Base-by-base conservation (phyloP, 2,113 vertebrate genomes). In the Macrotus californicus region DNA sequence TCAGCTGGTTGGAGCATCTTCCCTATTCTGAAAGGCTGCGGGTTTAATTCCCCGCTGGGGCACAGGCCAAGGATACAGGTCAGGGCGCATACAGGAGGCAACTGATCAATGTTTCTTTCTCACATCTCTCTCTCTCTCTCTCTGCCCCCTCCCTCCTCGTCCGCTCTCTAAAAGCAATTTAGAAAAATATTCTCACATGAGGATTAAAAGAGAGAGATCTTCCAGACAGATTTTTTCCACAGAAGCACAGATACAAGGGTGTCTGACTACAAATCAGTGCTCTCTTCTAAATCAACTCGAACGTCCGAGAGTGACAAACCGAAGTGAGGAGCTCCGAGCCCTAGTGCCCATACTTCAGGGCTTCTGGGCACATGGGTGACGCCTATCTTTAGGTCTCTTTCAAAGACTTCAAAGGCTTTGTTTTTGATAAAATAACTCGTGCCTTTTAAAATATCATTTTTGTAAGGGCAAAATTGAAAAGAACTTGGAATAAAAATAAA, bases 401-500 rank as follows among this genome's bases (percentile, higher is more conserved):
- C 72, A 86, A 91, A 73, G 52, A 83, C 64, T 72, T 87, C 76
- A 81, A 92, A 70, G 50, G 85, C 61, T 75, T 89, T 88, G 39
- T 50, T 91, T 93, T 80, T 73, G 43, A 95, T 69, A 41, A 36
- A 22, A 83, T 43, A 81, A 48, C 8, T 46, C 19, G 59, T 3
- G n/a, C 34, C 19, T 94, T 87, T 83, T 19, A 56, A 88, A 94
- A 80, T 46, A 81, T 16, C 34, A 61, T 84, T 96, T 90, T 46
- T 61, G 15, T 83, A 61, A 52, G 46, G 39, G 15, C 16, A 79
- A 87, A 87, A 92, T 3, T 43, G n/a, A 91, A 93, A 95, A 34
- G 18, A 89, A 61, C n/a, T 72, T 88, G 13, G 24, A 75, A 91
- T 39, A 31, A 70, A 81, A 88, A 82, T 43, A 67, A 82, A 56